Base-by-base conservation (phyloP, 2,888 invertebrate genomes). In the Tubulanus polymorphus region DNA sequence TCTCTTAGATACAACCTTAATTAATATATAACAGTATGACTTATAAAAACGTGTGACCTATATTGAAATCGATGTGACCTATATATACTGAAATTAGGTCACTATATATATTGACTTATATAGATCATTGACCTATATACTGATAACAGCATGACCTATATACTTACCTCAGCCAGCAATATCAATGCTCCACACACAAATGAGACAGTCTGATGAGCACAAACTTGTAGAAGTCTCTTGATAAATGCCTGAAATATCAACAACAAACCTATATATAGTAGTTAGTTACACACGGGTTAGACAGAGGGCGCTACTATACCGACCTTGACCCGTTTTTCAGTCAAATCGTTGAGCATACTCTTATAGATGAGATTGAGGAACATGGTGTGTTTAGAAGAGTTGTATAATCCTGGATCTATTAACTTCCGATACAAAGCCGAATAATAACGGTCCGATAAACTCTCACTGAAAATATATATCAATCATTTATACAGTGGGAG, bases 391-490 rank as follows among this genome's bases (percentile, higher is more conserved):
- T 75, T 76, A n/a, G 74, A 68, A 2, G 77, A 73, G 1, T 74
- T 73, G 3, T 83, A 82, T 54, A 92, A 77, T 54, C 88, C 86
- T 0, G 90, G 83, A 75, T 91, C 91, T 0, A 88, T 76, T 55
- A 99, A 76, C 75, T 94, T 94, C 25, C 86, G 85, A 75, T 99
- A 99, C 32, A 99, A 84, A 0, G 93, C 89, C 57, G 87, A 85
- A 80, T 94, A 96, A 69, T 78, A 84, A 1, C 83, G 75, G 62
- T 83, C 83, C 5, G 80, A 74, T 3, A 79, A 66, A 37, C 66
- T 74, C 49, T 78, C 73, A 63, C 81, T 80, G 63, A 25, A 64
- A 63, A 41, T 26, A 32, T 30, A 15, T 15, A 15, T 20, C 5
- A 41, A 41, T 8, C 15, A 41, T 32, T 10, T 32, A 32, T 12